phyloP scores from a whole-genome alignment of 2,888 invertebrate genomes.

The Zootermopsis nevadensis region DNA sequence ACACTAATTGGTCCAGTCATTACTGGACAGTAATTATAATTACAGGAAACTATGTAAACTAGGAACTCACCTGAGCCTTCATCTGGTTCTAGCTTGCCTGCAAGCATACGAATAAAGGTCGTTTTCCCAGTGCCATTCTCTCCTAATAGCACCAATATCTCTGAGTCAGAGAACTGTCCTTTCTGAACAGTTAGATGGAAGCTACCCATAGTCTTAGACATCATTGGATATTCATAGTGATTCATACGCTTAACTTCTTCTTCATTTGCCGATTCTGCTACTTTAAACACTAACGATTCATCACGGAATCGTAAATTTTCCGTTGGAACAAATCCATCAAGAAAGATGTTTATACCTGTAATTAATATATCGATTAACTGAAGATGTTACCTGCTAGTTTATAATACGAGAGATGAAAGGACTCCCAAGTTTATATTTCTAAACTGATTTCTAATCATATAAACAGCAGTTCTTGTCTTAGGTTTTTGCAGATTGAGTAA shows the following conservation, averaged over 20 bases:
- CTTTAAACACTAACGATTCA: constrained; percentile 96
- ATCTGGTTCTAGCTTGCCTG: constrained; percentile 94
- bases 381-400: no score
- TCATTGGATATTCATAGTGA: constrained; percentile 94
- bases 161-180: constrained; percentile 98
- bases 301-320: constrained; percentile 99
- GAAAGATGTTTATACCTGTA: constrained; percentile 95
- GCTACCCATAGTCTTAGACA: constrained; percentile 85
- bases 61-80: constrained; percentile 70
- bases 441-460: no score
- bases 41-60: no score
- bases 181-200: constrained; percentile 84
- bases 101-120: constrained; percentile 98
- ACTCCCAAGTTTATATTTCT: no score
- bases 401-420: no score
- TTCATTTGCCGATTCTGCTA: constrained; percentile 96
- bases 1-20: no score
- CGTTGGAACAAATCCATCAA: constrained; percentile 99
- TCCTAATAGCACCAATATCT: constrained; percentile 94
- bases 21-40: no score
- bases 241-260: constrained; percentile 98
- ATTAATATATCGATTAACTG: constrained; percentile 47
- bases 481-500: no score
- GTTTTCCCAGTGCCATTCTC: constrained; percentile 99
- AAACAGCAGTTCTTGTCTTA: no score